A percentile compares a stretch with the other conserved stretches of the same genome.
phyloP scores from a whole-genome alignment of 1,140 invertebrate species.

The Drosophila subpulchrella region DNA sequence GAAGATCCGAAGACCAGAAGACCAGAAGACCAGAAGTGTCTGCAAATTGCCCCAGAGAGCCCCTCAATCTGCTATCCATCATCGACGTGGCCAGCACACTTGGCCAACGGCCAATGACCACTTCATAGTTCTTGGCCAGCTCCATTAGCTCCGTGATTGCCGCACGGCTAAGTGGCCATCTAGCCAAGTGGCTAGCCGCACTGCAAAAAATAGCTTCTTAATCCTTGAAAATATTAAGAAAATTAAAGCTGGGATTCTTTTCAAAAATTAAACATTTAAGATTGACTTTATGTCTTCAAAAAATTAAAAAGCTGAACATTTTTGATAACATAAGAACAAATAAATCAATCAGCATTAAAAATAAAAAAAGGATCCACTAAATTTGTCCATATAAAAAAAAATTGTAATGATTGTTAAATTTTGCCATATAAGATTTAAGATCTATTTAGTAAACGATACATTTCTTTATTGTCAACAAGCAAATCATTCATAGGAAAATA shows the following conservation, averaged over 20 bases:
- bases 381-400: no score
- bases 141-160: constrained; percentile 32
- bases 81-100: constrained; percentile 56
- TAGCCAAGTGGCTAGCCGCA: constrained; percentile 14
- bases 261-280: no score
- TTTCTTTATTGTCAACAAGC: no score
- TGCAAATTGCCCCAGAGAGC: constrained; percentile 65
- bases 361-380: no score
- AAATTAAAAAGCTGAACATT: no score
- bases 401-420: no score
- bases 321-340: no score
- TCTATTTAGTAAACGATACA: no score
- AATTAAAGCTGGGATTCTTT: background rate
- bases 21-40: constrained; percentile 60
- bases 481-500: no score
- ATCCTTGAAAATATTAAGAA: background rate
- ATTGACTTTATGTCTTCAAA: no score
- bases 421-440: no score
- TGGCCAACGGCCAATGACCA: constrained; percentile 59
- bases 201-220: background rate
- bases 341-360: no score
- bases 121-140: constrained; percentile 29
- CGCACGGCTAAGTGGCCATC: constrained; percentile 24
- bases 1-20: background rate
- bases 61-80: constrained; percentile 30